Evolutionary conservation across 2,797 vertebrate genomes (phyloP).

Genomic region (Sarcoramphus papa): DNA sequence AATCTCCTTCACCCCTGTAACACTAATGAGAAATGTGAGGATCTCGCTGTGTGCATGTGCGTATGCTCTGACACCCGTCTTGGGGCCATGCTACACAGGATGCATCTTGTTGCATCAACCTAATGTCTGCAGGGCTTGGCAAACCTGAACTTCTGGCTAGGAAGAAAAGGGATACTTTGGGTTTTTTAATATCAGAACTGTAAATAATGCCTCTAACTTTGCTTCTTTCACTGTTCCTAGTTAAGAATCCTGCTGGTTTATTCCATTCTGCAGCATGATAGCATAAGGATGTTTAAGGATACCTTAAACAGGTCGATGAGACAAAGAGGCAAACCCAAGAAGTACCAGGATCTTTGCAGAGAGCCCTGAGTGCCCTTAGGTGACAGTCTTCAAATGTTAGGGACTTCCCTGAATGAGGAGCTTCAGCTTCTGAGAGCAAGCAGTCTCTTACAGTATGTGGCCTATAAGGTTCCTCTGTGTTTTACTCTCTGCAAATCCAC

Average conservation of each 20-base stretch:
- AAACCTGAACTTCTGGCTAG: background rate
- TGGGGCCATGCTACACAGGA: background rate
- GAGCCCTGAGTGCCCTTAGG: background rate
- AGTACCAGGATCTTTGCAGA: background rate
- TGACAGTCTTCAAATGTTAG: background rate
- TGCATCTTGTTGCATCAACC: background rate
- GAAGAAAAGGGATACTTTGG: background rate
- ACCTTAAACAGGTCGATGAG: background rate
- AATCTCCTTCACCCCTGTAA: background rate
- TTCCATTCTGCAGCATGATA: background rate
- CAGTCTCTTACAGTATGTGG: background rate
- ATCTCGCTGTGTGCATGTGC: background rate
- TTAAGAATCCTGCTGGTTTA: background rate
- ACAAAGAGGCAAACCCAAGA: background rate
- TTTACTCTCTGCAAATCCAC: background rate
- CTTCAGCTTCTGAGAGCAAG: background rate
- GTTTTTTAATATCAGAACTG: background rate
- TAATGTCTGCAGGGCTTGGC: background rate
- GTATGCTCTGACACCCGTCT: background rate
- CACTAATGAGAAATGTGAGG: background rate
- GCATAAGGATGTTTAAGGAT: background rate
- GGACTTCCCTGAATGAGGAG: background rate
- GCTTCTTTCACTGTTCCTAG: background rate
- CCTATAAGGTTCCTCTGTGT: background rate
- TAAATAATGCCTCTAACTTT: background rate